phyloP scores from a whole-genome alignment of 2,797 vertebrate species.

The Crocodylus rhombifer region DNA sequence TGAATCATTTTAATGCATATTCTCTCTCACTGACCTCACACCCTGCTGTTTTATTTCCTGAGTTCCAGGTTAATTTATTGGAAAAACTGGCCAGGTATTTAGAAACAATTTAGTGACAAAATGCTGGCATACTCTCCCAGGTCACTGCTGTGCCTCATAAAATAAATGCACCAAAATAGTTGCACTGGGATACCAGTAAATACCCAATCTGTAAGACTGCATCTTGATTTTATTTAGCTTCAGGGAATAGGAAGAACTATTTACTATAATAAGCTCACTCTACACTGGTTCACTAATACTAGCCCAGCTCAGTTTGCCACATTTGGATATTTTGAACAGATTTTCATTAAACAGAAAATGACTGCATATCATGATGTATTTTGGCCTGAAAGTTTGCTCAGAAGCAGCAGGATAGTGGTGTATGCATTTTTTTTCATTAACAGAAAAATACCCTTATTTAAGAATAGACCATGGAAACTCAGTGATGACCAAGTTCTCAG shows the following conservation, averaged over 20 bases:
- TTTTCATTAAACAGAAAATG: neutral
- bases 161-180: fast-evolving
- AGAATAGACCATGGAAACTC: neutral
- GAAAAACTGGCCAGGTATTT: neutral
- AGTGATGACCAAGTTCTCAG: neutral
- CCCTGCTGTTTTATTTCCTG: neutral
- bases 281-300: neutral
- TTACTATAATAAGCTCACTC: neutral
- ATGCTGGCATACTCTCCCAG: neutral
- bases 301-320: neutral
- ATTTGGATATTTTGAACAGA: neutral
- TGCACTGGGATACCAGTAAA: neutral
- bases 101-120: slow-evolving; percentile 1
- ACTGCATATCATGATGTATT: too few species aligned
- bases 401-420: neutral
- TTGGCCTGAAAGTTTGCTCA: neutral
- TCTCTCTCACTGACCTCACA: neutral
- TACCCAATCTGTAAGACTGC: neutral
- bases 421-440: neutral
- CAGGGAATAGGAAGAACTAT: fast-evolving
- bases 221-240: neutral
- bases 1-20: neutral
- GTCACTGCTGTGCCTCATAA: neutral
- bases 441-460: neutral
- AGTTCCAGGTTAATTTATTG: neutral